phyloP scores from a whole-genome alignment of 2,888 invertebrate genomes.

The Diploptera punctata region DNA sequence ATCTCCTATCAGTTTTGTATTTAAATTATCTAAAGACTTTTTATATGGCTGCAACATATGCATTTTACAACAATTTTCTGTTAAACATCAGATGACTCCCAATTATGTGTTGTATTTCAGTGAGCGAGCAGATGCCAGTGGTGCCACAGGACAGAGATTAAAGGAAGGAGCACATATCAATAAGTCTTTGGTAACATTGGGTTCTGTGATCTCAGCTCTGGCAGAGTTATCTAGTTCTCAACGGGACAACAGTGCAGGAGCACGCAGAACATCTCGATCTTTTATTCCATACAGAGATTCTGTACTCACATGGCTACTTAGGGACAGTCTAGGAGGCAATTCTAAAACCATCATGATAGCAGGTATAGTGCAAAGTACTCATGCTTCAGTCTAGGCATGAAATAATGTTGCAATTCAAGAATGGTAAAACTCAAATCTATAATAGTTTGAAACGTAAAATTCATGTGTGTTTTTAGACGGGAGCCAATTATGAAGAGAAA shows the following conservation, averaged over 20 bases:
- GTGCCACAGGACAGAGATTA: constrained; percentile 87
- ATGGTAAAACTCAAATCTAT: no score
- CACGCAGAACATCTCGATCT: constrained; percentile 62
- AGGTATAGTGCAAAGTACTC: no score
- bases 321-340: constrained; percentile 88
- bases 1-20: no score
- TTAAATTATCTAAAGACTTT: no score
- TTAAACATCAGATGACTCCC: no score
- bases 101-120: constrained; percentile 61
- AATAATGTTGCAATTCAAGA: no score
- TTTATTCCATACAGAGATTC: constrained; percentile 91
- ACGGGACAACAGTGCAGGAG: constrained; percentile 37
- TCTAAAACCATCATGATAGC: constrained; percentile 94
- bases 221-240: constrained; percentile 66
- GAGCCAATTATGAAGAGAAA: no score
- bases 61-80: no score
- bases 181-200: constrained; percentile 86
- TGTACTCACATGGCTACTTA: constrained; percentile 86
- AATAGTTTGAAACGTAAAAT: no score
- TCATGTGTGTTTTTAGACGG: no score
- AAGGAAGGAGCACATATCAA: constrained; percentile 93
- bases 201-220: constrained; percentile 85
- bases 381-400: no score
- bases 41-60: no score
- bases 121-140: constrained; percentile 87